Percentiles rank a stretch among this genome's conserved stretches.
These are phyloP conservation scores for Pseudotriccus pelzelni DNA, from an alignment of 2,797 vertebrate species.

Conservation along the genomic window DNA sequence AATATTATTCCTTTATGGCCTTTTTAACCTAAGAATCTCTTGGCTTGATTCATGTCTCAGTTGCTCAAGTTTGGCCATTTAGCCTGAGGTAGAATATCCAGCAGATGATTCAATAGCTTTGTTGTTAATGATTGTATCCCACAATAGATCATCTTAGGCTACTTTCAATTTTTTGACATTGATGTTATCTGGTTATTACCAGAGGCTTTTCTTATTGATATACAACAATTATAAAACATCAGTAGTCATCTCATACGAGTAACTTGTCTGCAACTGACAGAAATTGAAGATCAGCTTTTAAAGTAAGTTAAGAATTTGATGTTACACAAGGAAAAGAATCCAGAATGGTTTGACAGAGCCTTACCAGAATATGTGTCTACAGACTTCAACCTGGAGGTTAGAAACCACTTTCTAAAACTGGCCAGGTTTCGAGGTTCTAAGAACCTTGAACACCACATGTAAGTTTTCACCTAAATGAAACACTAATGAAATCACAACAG, in stretches of 20 bases:
- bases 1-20: neutral
- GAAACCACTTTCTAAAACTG: neutral
- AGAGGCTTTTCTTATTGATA: neutral
- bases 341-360: neutral
- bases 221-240: neutral
- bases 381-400: neutral
- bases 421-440: neutral
- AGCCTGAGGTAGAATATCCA: neutral
- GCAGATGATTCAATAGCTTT: neutral
- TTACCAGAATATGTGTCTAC: neutral
- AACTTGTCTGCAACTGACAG: neutral
- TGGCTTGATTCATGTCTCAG: neutral
- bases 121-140: neutral
- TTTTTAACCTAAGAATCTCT: neutral
- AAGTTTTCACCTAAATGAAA: neutral
- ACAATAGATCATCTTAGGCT: neutral
- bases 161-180: neutral
- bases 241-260: neutral
- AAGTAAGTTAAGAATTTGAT: neutral
- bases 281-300: neutral
- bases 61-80: neutral
- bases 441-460: accelerated
- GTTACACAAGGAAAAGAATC: neutral
- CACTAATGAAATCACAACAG: neutral
- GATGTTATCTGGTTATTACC: neutral